These are phyloP conservation scores for Heliocidaris tuberculata DNA, from an alignment of 35 echinoderm and acorn worm genomes.

Conservation along the genomic window DNA sequence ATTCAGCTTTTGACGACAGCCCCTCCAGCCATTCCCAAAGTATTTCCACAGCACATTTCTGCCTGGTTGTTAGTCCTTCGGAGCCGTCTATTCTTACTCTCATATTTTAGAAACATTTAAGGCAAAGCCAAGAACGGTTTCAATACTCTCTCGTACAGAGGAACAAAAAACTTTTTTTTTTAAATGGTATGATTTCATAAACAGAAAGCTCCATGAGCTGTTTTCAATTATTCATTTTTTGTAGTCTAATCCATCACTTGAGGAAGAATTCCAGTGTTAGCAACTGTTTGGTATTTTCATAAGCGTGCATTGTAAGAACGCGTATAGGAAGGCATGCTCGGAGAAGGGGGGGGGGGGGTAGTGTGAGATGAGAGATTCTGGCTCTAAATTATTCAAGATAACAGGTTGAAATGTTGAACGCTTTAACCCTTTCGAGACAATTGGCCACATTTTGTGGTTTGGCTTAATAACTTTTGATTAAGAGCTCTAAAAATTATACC, in stretches of 20 bases:
- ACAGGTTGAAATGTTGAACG: no score
- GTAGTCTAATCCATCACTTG: background rate
- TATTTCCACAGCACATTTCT: background rate
- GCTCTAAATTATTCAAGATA: no score
- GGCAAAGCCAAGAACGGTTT: background rate
- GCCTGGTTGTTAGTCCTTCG: background rate
- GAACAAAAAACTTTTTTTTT: background rate
- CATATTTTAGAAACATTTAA: background rate
- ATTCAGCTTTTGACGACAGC: slow-evolving; percentile 6
- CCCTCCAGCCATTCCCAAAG: background rate
- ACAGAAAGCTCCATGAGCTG: background rate
- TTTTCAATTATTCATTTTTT: background rate
- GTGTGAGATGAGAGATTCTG: no score
- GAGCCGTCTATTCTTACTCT: background rate
- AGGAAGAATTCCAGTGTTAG: background rate
- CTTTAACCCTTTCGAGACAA: no score
- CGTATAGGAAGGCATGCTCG: background rate
- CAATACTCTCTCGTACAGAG: background rate
- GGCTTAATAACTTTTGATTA: no score
- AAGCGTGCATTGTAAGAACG: background rate
- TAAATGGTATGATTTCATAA: slow-evolving; percentile 14
- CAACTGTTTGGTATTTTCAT: background rate
- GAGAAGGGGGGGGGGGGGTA: background rate
- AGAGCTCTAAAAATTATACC: no score
- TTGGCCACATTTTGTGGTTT: no score